phyloP scores from a whole-genome alignment of 2,888 invertebrate species.

The Chydorus sphaericus region DNA sequence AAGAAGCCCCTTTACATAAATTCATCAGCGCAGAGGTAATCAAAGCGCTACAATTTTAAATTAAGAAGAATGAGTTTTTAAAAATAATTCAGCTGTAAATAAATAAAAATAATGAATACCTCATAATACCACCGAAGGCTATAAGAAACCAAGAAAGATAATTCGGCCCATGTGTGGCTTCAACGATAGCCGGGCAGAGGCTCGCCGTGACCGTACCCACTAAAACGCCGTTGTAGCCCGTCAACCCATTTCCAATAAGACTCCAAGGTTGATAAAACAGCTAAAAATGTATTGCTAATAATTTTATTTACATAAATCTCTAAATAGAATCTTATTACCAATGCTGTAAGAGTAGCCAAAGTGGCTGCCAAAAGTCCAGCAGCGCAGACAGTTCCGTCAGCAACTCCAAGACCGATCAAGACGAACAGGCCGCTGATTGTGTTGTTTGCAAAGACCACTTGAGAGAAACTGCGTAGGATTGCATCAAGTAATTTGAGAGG shows the following conservation, averaged over 20 bases:
- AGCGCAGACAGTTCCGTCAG: constrained; percentile 21
- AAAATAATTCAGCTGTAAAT: not conserved
- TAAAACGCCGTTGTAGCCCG: constrained; percentile 23
- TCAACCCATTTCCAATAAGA: constrained; percentile 19
- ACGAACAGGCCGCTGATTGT: constrained; percentile 32
- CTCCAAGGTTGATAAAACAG: constrained; percentile 13
- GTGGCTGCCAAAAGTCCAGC: constrained; percentile 16
- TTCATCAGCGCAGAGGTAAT: not conserved
- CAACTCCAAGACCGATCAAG: constrained; percentile 26
- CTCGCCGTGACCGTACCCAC: constrained; percentile 24
- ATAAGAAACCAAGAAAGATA: constrained; percentile 9
- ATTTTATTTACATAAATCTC: not conserved
- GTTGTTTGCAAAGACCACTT: constrained; percentile 31
- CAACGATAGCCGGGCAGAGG: constrained; percentile 22
- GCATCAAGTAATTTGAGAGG: constrained; percentile 2
- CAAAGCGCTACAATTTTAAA: not conserved
- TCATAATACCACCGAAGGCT: constrained; percentile 2
- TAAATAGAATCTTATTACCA: too few species aligned
- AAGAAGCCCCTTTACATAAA: constrained; percentile 3
- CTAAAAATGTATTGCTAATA: not conserved
- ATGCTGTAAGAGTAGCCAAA: constrained; percentile 1
- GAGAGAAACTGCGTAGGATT: constrained; percentile 3
- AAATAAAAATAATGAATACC: not conserved
- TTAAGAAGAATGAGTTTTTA: not conserved
- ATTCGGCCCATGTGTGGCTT: not conserved